Conservation (phyloP, 2,797 vertebrate genomes). For the Ceryle rudis region DNA sequence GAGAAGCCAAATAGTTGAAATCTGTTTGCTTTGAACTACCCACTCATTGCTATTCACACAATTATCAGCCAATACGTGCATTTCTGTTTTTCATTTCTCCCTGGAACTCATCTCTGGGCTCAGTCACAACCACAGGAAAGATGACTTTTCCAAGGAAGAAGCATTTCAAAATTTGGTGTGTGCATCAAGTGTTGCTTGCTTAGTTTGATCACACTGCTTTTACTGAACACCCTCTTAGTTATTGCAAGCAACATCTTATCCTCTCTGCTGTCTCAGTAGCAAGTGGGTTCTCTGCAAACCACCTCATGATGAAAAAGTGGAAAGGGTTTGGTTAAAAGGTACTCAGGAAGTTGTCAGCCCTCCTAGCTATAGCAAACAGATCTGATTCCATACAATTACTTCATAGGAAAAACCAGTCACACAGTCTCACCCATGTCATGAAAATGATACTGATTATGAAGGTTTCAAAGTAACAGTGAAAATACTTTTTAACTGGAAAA, state of each 20-base stretch:
- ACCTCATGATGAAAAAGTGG: background rate
- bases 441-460: background rate
- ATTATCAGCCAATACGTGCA: conserved; percentile 34
- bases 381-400: background rate
- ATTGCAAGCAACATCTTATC: background rate
- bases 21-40: conserved; percentile 45
- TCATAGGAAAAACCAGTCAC: background rate
- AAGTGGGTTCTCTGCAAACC: background rate
- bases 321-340: background rate
- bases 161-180: conserved; percentile 15
- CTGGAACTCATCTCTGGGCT: conserved; percentile 37
- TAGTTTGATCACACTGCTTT: conserved; percentile 19
- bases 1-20: conserved; percentile 2
- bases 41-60: conserved; percentile 33
- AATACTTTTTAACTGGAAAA: background rate
- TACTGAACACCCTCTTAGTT: background rate
- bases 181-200: background rate
- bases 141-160: conserved; percentile 43
- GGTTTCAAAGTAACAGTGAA: background rate
- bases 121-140: conserved; percentile 53
- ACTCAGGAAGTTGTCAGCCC: background rate
- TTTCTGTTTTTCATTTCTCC: conserved; percentile 44
- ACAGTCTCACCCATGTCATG: background rate
- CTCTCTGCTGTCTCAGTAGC: background rate
- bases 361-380: background rate